Conservation (phyloP, 2,797 vertebrate genomes). For the Thamnophis elegans region DNA sequence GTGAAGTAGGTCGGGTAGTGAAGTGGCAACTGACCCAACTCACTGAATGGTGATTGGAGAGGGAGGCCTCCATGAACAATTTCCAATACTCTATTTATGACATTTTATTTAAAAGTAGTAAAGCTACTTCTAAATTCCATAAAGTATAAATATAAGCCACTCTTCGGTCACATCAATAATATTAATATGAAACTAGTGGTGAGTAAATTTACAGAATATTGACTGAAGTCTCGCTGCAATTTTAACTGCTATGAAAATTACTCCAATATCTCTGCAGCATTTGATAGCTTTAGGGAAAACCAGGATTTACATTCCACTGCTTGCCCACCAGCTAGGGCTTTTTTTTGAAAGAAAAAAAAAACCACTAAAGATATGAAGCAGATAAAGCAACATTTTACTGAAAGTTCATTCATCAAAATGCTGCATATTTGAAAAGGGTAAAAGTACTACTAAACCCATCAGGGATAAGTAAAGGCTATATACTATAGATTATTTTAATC, state of each 20-base stretch:
- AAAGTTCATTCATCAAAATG: slow-evolving; percentile 99
- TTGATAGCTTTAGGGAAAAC: slow-evolving; percentile 40
- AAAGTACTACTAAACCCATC: slow-evolving; percentile 96
- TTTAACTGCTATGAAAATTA: slow-evolving; percentile 11
- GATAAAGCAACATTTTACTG: slow-evolving; percentile 91
- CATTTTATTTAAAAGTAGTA: background rate
- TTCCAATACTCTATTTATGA: background rate
- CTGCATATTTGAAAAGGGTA: slow-evolving; percentile 99
- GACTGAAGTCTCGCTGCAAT: background rate
- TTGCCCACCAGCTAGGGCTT: slow-evolving; percentile 75
- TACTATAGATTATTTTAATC: slow-evolving; percentile 99
- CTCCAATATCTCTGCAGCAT: slow-evolving; percentile 29
- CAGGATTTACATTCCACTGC: slow-evolving; percentile 72
- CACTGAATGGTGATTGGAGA: background rate
- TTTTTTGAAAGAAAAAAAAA: background rate
- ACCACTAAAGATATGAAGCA: slow-evolving; percentile 81
- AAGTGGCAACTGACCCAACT: background rate
- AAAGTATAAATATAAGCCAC: slow-evolving; percentile 1
- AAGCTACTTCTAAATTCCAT: background rate
- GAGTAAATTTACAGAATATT: slow-evolving; percentile 1
- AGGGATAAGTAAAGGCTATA: slow-evolving; percentile 99
- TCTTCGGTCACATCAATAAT: background rate
- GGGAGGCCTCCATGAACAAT: background rate
- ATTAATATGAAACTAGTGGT: background rate
- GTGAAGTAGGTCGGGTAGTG: background rate